These are phyloP conservation scores for Rhimphoctona megacephalus DNA, from an alignment of 2,888 invertebrate genomes.

Conservation along the genomic window DNA sequence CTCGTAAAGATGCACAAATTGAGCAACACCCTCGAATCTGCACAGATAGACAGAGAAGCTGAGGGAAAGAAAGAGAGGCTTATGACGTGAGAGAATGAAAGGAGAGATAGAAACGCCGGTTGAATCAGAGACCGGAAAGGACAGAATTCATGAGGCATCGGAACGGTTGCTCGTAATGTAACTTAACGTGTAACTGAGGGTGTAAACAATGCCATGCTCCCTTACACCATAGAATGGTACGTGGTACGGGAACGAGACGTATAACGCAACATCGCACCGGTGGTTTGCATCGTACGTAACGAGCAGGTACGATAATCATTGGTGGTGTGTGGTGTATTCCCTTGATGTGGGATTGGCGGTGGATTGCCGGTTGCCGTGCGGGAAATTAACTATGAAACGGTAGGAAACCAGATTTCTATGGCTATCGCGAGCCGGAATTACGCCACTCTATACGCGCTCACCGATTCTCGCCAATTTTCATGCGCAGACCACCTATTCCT, in stretches of 20 bases:
- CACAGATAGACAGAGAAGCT: not conserved
- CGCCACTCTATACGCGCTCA: slow-evolving; percentile 39
- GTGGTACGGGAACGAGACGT: slow-evolving; percentile 46
- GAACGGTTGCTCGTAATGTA: slow-evolving; percentile 74
- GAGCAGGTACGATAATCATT: slow-evolving; percentile 76
- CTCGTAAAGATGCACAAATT: slow-evolving; percentile 10
- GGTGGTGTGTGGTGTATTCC: slow-evolving; percentile 41
- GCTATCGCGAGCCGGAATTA: slow-evolving; percentile 66
- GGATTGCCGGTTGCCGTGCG: slow-evolving; percentile 50
- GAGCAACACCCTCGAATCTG: not conserved
- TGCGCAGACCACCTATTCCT: slow-evolving; percentile 47
- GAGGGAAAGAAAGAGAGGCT: not conserved
- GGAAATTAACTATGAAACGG: slow-evolving; percentile 73
- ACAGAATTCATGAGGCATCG: slow-evolving; percentile 74
- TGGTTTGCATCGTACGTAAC: slow-evolving; percentile 70
- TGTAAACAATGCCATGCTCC: slow-evolving; percentile 72
- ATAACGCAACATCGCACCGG: slow-evolving; percentile 46
- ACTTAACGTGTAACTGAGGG: slow-evolving; percentile 75
- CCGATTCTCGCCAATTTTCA: slow-evolving; percentile 44
- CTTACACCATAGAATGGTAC: slow-evolving; percentile 46
- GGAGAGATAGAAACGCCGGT: slow-evolving; percentile 65
- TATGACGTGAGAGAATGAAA: not conserved
- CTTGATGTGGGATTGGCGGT: slow-evolving; percentile 8
- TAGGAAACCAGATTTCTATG: slow-evolving; percentile 69
- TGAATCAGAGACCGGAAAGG: slow-evolving; percentile 58